phyloP scores from a whole-genome alignment of 2,113 vertebrate genomes.

The Grammomys dolichurus region DNA sequence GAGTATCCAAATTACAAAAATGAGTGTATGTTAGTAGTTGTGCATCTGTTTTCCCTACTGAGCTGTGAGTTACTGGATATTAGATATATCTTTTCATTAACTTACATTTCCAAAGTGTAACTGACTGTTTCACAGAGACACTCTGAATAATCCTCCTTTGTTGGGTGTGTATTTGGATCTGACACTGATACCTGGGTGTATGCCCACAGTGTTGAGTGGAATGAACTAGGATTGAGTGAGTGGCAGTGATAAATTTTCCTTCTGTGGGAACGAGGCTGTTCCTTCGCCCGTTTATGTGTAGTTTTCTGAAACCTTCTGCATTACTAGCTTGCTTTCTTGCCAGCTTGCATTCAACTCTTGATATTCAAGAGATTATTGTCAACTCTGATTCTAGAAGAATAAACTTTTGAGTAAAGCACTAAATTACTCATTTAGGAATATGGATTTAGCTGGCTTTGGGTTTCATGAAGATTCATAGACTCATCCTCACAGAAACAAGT shows the following conservation, averaged over 20 bases:
- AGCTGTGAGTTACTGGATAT: constrained; percentile 12
- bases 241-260: constrained; percentile 35
- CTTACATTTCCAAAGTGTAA: constrained; percentile 9
- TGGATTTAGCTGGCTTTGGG: constrained; percentile 68
- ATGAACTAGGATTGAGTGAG: not conserved
- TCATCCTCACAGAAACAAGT: constrained; percentile 35
- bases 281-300: not conserved
- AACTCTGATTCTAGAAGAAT: constrained; percentile 52
- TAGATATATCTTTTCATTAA: not conserved
- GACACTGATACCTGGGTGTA: constrained; percentile 36
- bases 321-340: not conserved
- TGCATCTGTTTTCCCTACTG: not conserved
- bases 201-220: constrained; percentile 3
- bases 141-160: not conserved
- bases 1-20: constrained; percentile 4
- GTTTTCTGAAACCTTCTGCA: constrained; percentile 42
- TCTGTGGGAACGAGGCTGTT: not conserved
- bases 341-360: constrained; percentile 22
- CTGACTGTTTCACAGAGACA: not conserved
- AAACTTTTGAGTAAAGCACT: constrained; percentile 52
- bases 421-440: constrained; percentile 70
- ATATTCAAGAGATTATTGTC: constrained; percentile 62
- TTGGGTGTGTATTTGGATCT: constrained; percentile 41
- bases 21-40: not conserved
- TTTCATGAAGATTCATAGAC: constrained; percentile 66